phyloP scores from a whole-genome alignment of 2,113 vertebrate species.

The Conger conger region DNA sequence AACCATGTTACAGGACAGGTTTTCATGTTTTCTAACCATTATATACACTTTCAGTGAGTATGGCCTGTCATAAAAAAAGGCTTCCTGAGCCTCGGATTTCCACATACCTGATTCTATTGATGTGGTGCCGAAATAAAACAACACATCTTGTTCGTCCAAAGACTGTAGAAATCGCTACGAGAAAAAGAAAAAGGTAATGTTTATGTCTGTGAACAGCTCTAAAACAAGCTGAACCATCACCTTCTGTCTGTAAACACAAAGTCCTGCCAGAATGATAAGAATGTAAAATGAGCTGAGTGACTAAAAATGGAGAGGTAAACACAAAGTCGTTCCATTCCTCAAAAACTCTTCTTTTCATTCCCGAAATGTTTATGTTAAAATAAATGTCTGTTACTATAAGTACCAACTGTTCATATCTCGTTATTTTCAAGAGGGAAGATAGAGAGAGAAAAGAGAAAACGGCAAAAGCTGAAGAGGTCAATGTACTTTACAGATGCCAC shows the following conservation, averaged over 20 bases:
- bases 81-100: neutral
- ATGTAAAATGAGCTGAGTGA: neutral
- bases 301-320: neutral
- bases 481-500: constrained; percentile 59
- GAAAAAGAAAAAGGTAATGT: constrained; percentile 18
- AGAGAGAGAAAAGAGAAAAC: constrained; percentile 48
- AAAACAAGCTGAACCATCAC: neutral
- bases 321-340: neutral
- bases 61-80: neutral
- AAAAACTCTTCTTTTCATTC: neutral
- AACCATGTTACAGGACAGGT: neutral
- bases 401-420: neutral
- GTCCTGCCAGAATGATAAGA: neutral
- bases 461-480: constrained; percentile 62
- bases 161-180: constrained; percentile 51
- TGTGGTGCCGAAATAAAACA: constrained; percentile 43
- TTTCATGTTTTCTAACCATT: neutral
- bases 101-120: constrained; percentile 54
- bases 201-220: constrained; percentile 4
- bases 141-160: constrained; percentile 33
- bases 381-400: neutral
- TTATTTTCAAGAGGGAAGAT: neutral
- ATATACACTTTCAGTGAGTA: neutral
- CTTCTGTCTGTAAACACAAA: neutral
- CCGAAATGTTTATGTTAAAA: neutral